Base-by-base conservation (phyloP, 2,113 vertebrate species). In the Petrocephalus zakoni region DNA sequence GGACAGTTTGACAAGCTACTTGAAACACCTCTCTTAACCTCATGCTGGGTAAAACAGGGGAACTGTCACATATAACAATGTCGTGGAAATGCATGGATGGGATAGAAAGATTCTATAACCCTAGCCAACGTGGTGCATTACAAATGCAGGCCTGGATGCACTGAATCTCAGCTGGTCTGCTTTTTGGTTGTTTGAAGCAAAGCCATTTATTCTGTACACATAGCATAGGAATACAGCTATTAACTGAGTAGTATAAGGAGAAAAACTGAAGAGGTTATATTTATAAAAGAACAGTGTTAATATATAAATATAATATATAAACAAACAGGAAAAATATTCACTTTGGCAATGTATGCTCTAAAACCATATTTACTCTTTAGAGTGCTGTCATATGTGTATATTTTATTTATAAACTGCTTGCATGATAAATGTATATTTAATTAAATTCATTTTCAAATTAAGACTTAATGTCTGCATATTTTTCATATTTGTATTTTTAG, bases 171-270 rank as follows among this genome's bases (percentile, higher is more conserved):
- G 10, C 25, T 68, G n/a, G 25, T 25, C 58, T 10, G 10, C 29
- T 25, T 85, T 51, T 51, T 25, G 55, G 51, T 34, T 56, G 21
- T 68, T 81, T 87, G 85, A 47, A 61, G 37, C 64, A 88, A 68
- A 88, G 72, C 68, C 56, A 68, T 91, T 85, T 81, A 64, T 34
- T n/a, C 21, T 52, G 55, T 47, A 9, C 37, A 11, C 25, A 53
- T 88, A 83, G 89, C 83, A 90, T 42, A 88, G 64, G 21, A 87
- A 51, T 90, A 91, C 87, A 83, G 89, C 42, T 42, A 42, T 88
- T 87, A 29, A 86, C 68, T 61, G 81, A 89, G 89, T 87, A 83
- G 72, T 37, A 37, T 64, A 75, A 85, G 46, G 51, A 84, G 47
- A 49, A 37, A 61, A 22, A n/a, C 4, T 84, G 56, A 55, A 84